Conservation (phyloP, 2,888 invertebrate genomes). For the Neoitamus cyanurus region DNA sequence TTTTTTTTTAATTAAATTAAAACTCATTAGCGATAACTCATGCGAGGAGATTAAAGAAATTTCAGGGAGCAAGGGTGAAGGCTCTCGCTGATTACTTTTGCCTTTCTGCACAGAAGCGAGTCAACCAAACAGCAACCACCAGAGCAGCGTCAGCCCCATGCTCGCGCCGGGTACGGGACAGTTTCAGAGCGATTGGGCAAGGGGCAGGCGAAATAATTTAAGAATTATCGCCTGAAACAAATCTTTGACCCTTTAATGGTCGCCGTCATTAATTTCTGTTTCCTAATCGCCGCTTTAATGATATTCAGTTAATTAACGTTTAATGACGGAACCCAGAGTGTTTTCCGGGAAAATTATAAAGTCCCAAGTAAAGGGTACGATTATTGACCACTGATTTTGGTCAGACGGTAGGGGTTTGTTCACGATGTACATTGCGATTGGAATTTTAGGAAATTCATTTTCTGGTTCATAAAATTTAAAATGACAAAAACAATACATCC, state of each 20-base stretch:
- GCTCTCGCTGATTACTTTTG: constrained; percentile 11
- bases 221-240: constrained; percentile 37
- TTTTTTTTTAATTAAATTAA: constrained; percentile 56
- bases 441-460: not conserved
- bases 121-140: not conserved
- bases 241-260: constrained; percentile 43
- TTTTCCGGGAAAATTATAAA: not conserved
- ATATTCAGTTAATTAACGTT: constrained; percentile 40
- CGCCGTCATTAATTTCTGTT: not conserved
- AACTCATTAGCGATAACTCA: constrained; percentile 56
- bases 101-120: not conserved
- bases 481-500: too few species aligned
- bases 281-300: constrained; percentile 15
- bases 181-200: not conserved
- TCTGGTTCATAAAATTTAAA: too few species aligned
- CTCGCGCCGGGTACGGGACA: not conserved
- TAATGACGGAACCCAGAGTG: constrained; percentile 9
- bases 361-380: not conserved
- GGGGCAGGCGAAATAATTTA: constrained; percentile 26
- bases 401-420: not conserved
- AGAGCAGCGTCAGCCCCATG: too few species aligned
- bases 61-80: constrained; percentile 43
- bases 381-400: not conserved
- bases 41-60: constrained; percentile 55
- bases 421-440: not conserved